These are phyloP conservation scores for Helogale parvula DNA, from an alignment of 2,113 vertebrate genomes.

Conservation along the genomic window DNA sequence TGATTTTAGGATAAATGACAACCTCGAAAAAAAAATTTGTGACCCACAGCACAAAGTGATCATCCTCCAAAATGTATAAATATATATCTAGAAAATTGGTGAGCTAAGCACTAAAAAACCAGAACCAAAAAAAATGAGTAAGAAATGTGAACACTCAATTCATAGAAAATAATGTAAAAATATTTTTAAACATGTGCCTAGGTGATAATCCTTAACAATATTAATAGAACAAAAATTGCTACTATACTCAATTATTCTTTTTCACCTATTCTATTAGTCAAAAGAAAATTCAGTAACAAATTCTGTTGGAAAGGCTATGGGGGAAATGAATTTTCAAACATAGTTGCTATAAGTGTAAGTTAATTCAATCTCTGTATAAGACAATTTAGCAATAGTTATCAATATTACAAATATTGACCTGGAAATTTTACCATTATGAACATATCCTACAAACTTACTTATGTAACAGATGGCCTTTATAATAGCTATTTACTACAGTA, in stretches of 20 bases:
- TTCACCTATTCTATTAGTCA: background rate
- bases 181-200: background rate
- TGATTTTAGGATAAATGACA: background rate
- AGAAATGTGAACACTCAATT: background rate
- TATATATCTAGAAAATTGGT: background rate
- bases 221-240: background rate
- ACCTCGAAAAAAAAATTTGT: background rate
- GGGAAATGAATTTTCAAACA: background rate
- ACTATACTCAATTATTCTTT: background rate
- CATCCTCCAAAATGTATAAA: background rate
- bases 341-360: background rate
- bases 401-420: background rate
- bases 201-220: background rate
- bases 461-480: background rate
- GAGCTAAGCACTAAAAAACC: background rate
- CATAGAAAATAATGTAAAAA: conserved; percentile 12
- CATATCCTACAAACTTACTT: background rate
- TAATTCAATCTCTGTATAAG: background rate
- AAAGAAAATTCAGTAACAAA: background rate
- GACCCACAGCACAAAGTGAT: background rate
- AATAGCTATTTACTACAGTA: background rate
- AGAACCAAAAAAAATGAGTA: background rate
- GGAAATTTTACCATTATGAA: background rate
- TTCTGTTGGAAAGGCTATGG: background rate
- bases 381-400: background rate